Conservation (phyloP, 2,888 invertebrate species). For the Schizaphis graminum region DNA sequence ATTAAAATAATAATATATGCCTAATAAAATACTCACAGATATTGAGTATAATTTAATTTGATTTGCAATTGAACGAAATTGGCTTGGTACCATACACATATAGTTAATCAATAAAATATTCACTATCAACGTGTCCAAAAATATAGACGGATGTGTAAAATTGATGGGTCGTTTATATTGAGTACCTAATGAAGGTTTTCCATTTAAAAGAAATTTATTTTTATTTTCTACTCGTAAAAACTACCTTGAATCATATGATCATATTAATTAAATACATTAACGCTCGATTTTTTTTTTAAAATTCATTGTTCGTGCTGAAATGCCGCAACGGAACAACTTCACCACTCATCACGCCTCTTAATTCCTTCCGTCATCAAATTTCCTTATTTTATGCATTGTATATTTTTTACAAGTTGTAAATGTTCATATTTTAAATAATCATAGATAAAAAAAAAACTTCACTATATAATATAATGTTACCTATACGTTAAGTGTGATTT, state of each 20-base stretch:
- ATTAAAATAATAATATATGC: neutral
- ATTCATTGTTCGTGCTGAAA: neutral
- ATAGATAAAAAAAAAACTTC: too few species aligned
- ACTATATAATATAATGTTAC: neutral
- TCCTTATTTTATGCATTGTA: too few species aligned
- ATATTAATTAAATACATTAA: neutral
- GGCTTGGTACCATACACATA: neutral
- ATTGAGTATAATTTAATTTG: neutral
- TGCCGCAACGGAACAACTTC: too few species aligned
- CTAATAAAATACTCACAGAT: neutral
- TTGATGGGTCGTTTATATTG: neutral
- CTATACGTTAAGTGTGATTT: neutral
- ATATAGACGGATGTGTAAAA: neutral
- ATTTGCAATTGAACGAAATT: neutral
- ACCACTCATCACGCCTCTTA: too few species aligned
- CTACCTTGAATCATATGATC: neutral
- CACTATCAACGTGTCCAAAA: neutral
- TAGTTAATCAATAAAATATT: neutral
- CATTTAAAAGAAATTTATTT: neutral
- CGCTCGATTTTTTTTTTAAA: neutral
- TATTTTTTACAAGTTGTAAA: too few species aligned
- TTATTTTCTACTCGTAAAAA: neutral
- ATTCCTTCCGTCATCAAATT: too few species aligned
- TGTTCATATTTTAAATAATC: too few species aligned
- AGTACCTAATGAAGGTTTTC: neutral